Evolutionary conservation across 2,888 invertebrate species (phyloP).

Genomic region (Cylindroiulus punctatus): DNA sequence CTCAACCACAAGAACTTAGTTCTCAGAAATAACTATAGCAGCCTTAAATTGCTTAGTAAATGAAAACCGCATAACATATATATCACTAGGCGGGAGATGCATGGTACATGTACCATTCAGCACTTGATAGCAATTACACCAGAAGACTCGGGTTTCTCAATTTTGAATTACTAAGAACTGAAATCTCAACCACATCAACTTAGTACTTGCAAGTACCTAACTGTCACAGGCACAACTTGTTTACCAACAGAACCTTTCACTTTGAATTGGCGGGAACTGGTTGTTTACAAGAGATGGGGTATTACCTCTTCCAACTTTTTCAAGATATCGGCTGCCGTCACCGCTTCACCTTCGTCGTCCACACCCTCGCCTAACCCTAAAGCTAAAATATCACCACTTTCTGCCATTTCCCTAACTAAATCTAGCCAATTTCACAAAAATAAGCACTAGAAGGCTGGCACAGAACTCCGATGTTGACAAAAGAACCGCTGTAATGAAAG

Average conservation of each 20-base stretch:
- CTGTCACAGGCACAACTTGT: background rate
- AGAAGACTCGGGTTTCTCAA: no score
- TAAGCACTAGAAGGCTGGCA: no score
- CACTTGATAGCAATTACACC: no score
- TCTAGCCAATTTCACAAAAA: constrained; percentile 22
- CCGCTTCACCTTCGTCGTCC: constrained; percentile 37
- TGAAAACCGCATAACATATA: no score
- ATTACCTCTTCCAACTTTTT: constrained; percentile 48
- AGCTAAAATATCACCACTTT: constrained; percentile 7
- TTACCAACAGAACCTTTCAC: background rate
- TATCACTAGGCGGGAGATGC: no score
- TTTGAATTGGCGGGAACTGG: background rate
- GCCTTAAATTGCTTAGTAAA: no score
- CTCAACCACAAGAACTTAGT: no score
- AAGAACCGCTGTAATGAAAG: background rate
- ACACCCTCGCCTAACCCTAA: constrained; percentile 14
- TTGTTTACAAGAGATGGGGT: background rate
- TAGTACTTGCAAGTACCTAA: no score
- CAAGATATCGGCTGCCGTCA: constrained; percentile 52
- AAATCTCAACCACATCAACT: no score
- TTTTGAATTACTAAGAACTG: no score
- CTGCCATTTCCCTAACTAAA: background rate
- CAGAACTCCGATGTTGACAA: background rate
- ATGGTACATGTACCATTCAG: no score
- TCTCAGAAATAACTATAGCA: no score